Base-by-base conservation (phyloP, 2,113 vertebrate genomes). In the Cyanoliseus patagonus region DNA sequence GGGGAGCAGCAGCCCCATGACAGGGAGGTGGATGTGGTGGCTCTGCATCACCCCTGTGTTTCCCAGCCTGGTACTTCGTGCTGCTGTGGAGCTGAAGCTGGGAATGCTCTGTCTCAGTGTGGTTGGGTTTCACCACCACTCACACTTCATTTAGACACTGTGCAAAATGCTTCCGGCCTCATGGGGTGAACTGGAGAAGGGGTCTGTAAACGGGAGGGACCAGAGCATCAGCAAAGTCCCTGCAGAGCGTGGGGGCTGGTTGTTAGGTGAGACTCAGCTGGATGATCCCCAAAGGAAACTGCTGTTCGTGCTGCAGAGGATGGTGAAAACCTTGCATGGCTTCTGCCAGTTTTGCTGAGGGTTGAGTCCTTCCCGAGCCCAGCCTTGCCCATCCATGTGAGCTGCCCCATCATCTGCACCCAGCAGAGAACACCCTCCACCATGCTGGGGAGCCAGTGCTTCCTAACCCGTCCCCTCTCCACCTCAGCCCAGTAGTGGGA, bases 121-220 rank as follows among this genome's bases (percentile, higher is more conserved):
- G 1, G 0, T 16, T 1, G 22, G 1, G 3, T 27, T 42, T 28
- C 53, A 28, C 2, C 18, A 1, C 35, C 1, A 2, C 24, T 84
- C 46, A 17, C 4, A 1, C 37, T 51, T 55, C 46, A 5, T 35
- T 49, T 23, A 31, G 70, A 11, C 23, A 14, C 64, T 16, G 9
- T 41, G 53, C 11, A 12, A 42, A 47, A 15, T 6, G 0, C 14
- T 10, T 23, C 7, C 3, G 17, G 25, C 13, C 8, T 69, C 1
- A 0, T 31, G 55, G 42, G 59, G 55, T 20, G 63, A 80, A 44
- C 7, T 0, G 3, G 69, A 44, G 77, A 63, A 37, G 52, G 51
- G 63, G 18, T 11, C n/a, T 59, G 57, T 13, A 27, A 39, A 37
- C 1, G 2, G 41, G 55, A 7, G 37, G 61, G 35, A 17, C 27